Base-by-base conservation (phyloP, 2,888 invertebrate genomes). In the Drosophila suboccidentalis region DNA sequence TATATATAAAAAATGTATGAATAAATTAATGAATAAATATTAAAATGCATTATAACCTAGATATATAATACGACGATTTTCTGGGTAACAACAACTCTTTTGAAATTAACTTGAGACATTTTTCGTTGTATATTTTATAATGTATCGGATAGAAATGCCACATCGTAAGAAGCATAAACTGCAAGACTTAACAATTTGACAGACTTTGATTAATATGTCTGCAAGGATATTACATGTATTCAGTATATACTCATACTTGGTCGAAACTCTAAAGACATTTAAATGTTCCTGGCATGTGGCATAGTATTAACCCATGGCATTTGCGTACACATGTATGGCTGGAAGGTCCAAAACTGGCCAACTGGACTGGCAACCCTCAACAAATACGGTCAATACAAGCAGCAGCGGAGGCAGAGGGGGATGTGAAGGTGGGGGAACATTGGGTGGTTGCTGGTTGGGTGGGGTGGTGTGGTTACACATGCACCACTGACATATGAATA, bases 401-500 rank as follows among this genome's bases (percentile, higher is more conserved):
- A 34, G 49, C 49, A 38, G 26, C 26, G 26, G 26, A 5, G 5
- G 26, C n/a, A 51, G 4, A 29, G 29, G 15, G 47, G 8, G 29
- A 49, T 10, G 41, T 4, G 41, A 3, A 9, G 32, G 39, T n/a
- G 26, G 43, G 29, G 29, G 34, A 11, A 15, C 13, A 11, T 54
- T 54, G 53, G 60, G 32, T 41, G 34, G 57, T 19, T 19, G 41
- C 43, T 43, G 49, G 11, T 49, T 51, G 22, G 50, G 43, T 4
- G 26, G 26, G 26, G 26, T 4, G 22, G 0, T 4, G 22, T 50
- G 60, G 47, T 47, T 26, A 53, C 63, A 68, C 75, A 77, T 75
- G 60, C 82, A 66, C 55, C 61, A 73, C 83, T 77, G 82, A 78
- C 82, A 75, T 78, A 80, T 82, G 82, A 82, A 78, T 76, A 78